Evolutionary conservation across 1,140 invertebrate species (phyloP).

Genomic region (Hylyphantes graminicola): DNA sequence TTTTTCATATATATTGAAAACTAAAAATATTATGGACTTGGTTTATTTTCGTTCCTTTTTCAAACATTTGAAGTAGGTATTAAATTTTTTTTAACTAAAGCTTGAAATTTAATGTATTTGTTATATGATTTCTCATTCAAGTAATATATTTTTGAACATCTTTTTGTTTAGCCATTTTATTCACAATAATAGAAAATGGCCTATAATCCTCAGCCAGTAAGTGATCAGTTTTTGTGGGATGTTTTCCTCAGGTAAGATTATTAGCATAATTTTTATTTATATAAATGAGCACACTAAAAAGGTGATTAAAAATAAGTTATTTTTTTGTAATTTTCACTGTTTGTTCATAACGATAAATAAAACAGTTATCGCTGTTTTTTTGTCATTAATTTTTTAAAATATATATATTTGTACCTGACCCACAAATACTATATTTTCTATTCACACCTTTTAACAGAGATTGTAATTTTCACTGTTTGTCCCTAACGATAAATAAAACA

Average conservation of each 20-base stretch:
- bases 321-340: not conserved
- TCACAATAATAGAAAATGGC: constrained; percentile 11
- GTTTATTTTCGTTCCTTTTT: no score
- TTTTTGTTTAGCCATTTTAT: not conserved
- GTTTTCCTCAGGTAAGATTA: constrained; percentile 48
- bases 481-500: not conserved
- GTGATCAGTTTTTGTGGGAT: constrained; percentile 38
- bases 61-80: no score
- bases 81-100: no score
- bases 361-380: not conserved
- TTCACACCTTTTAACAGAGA: no score
- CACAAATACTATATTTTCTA: no score
- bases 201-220: not conserved
- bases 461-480: not conserved
- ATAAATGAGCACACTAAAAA: not conserved
- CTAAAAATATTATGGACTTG: no score
- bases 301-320: not conserved
- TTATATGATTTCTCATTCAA: no score
- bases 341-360: not conserved
- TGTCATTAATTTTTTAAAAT: not conserved
- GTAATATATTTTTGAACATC: not conserved
- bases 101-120: no score
- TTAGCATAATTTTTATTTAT: not conserved
- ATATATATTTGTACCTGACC: no score
- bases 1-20: no score